Evolutionary conservation across 1,140 invertebrate species (phyloP).

Genomic region (Drosophila ananassae): DNA sequence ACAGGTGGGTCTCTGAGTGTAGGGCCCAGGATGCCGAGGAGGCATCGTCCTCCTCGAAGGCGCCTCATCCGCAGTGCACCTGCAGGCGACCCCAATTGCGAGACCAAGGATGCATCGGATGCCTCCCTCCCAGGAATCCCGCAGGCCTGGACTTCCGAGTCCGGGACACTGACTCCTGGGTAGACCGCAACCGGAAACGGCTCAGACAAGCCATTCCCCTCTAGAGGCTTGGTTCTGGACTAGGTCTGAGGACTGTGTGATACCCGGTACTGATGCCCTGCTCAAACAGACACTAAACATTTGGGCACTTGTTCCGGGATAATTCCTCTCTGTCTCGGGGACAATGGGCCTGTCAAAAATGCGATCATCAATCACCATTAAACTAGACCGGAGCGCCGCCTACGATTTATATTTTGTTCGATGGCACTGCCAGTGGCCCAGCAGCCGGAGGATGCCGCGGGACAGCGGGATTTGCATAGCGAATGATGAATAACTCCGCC

Average conservation of each 20-base stretch:
- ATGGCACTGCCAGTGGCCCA: background rate
- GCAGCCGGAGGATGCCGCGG: background rate
- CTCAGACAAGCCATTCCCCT: background rate
- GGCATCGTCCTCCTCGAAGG: slow-evolving; percentile 7
- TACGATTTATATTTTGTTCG: background rate
- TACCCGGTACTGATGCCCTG: too few species aligned
- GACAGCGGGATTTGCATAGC: slow-evolving; percentile 1
- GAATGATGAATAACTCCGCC: background rate
- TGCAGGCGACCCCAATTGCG: slow-evolving; percentile 30
- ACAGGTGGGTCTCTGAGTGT: too few species aligned
- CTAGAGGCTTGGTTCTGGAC: too few species aligned
- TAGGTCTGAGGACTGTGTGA: background rate
- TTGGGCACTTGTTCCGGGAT: slow-evolving; percentile 11
- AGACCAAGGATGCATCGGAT: slow-evolving; percentile 38
- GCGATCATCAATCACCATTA: slow-evolving; percentile 59
- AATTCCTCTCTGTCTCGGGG: slow-evolving; percentile 4
- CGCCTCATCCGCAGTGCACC: slow-evolving; percentile 21
- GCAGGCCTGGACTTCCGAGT: background rate
- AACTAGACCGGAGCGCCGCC: slow-evolving; percentile 15
- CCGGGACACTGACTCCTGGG: slow-evolving; percentile 30
- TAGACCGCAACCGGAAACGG: slow-evolving; percentile 5
- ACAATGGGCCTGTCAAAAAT: slow-evolving; percentile 11
- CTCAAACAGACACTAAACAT: slow-evolving; percentile 20
- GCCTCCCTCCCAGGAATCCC: slow-evolving; percentile 17
- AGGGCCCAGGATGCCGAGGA: background rate